These are phyloP conservation scores for Lycodopsis pacificus DNA, from an alignment of 2,797 vertebrate species.

Conservation along the genomic window DNA sequence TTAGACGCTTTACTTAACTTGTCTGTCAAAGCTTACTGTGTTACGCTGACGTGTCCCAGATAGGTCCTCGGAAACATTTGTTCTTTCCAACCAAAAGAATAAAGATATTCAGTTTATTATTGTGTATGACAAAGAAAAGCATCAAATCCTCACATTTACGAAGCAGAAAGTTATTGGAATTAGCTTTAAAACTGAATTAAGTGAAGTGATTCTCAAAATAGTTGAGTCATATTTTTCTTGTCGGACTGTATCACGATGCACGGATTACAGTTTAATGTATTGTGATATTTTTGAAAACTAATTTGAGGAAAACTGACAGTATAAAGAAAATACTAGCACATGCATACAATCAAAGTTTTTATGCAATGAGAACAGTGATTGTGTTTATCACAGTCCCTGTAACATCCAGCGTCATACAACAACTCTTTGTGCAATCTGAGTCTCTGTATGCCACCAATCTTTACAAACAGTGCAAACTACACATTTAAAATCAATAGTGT, in stretches of 20 bases:
- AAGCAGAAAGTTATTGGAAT: not conserved
- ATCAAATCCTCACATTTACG: not conserved
- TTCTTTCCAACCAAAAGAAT: not conserved
- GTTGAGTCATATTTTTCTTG: not conserved
- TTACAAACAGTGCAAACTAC: not conserved
- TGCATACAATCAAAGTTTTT: not conserved
- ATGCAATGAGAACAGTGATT: not conserved
- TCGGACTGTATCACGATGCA: no score
- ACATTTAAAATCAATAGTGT: not conserved
- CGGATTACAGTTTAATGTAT: not conserved
- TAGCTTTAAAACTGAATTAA: not conserved
- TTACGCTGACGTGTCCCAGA: not conserved
- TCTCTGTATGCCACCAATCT: not conserved
- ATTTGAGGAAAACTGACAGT: not conserved
- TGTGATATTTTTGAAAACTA: not conserved
- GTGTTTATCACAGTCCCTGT: no score
- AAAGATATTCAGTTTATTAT: not conserved
- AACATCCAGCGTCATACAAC: not conserved
- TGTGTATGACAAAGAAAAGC: not conserved
- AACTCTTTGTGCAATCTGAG: not conserved
- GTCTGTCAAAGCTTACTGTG: not conserved
- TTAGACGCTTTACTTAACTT: not conserved
- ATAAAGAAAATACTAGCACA: not conserved
- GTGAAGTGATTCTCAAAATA: not conserved
- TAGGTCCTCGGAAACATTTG: not conserved